Evolutionary conservation across 2,888 invertebrate species (phyloP).

Genomic region (Blastobasis adustella): DNA sequence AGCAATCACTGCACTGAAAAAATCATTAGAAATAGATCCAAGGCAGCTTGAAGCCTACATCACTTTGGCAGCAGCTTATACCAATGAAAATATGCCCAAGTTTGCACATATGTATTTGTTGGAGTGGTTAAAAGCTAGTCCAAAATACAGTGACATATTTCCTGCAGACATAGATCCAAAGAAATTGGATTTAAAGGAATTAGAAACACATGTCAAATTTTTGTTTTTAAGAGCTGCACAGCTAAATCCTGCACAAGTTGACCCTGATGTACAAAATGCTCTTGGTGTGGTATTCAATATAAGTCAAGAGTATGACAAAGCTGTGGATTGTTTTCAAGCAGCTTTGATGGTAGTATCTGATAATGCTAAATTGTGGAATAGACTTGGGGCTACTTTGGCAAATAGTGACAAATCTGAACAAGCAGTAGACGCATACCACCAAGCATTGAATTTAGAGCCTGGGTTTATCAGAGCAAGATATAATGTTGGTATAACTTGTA

Average conservation of each 20-base stretch:
- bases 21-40: slow-evolving; percentile 86
- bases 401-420: slow-evolving; percentile 96
- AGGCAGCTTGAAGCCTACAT: slow-evolving; percentile 89
- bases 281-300: slow-evolving; percentile 96
- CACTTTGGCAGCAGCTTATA: slow-evolving; percentile 94
- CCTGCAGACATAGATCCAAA: slow-evolving; percentile 64
- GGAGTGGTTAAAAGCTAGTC: slow-evolving; percentile 86
- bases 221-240: slow-evolving; percentile 88
- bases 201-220: slow-evolving; percentile 79
- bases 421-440: slow-evolving; percentile 96
- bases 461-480: slow-evolving; percentile 97
- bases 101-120: slow-evolving; percentile 89
- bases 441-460: slow-evolving; percentile 92
- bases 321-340: slow-evolving; percentile 95
- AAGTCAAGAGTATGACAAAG: slow-evolving; percentile 95
- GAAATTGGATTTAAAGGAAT: slow-evolving; percentile 56
- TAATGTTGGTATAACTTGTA: slow-evolving; percentile 98
- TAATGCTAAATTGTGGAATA: slow-evolving; percentile 97
- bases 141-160: slow-evolving; percentile 85
- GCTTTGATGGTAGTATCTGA: slow-evolving; percentile 87
- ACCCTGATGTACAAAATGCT: slow-evolving; percentile 94
- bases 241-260: slow-evolving; percentile 82
- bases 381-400: slow-evolving; percentile 96
- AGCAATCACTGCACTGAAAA: slow-evolving; percentile 93
- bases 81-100: slow-evolving; percentile 95